Evolutionary conservation across 2,888 invertebrate species (phyloP), one percentile per base, ranked within the genome.

Genomic region (Perithous albicinctus): DNA sequence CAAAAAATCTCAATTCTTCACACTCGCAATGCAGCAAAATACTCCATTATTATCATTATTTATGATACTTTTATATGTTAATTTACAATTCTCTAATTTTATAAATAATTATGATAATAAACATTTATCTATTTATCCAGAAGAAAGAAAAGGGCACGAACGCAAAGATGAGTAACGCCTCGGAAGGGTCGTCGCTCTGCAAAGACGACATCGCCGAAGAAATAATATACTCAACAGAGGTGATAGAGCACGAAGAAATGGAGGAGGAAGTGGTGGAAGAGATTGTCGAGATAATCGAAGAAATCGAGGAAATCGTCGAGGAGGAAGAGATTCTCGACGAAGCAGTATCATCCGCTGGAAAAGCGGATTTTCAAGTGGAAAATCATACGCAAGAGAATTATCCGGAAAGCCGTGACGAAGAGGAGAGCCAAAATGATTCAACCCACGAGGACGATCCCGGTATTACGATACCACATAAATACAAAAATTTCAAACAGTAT

Each of bases 251-350:
- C 1, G 59, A 80, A 46, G 84, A 85, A 1, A 89, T 88, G 8
- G 90, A 87, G 20, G 82, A 76, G 1, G 86, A 80, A 1, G 88
- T 89, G 35, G 86, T 86, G n/a, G 91, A 91, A 67, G 92, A 92
- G 74, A 92, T 92, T 46, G 89, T 91, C 32, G 92, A 92, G 84
- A 88, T 88, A 51, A 88, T 89, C 10, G 89, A 87, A 51, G 85
- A 85, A 59, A 88, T 92, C 54, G 92, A 92, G 80, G 92, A 92
- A 74, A 86, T 91, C 18, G 91, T 85, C 15, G 86, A 86, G n/a
- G 85, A 84, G 1, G 73, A 64, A 35, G 80, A 74, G 0, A 70
- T 80, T 15, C 48, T 61, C 2, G 80, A 84, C 23, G 77, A 80
- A 18, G 20, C 74, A 23, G 61, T 35, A 7, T 64, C 56, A 7